Conservation (phyloP, 2,113 vertebrate species). For the Catharus fuscescens region DNA sequence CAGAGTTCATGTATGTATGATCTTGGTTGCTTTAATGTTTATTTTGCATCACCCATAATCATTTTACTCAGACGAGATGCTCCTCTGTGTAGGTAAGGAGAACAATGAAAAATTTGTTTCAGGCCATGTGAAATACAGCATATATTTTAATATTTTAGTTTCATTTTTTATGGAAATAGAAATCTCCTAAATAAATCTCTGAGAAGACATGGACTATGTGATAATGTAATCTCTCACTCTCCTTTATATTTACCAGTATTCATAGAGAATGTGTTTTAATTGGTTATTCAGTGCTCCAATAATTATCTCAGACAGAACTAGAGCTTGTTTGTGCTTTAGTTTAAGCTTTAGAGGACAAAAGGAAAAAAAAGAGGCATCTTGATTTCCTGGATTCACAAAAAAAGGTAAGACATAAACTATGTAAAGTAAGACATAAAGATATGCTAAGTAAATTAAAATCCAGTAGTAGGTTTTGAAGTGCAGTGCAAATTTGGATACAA, state of each 20-base stretch:
- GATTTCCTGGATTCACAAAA: neutral
- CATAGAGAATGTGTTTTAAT: neutral
- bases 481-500: neutral
- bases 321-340: neutral
- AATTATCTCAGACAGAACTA: neutral
- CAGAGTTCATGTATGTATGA: neutral
- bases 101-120: neutral
- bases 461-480: neutral
- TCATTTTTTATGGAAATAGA: neutral
- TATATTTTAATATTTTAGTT: neutral
- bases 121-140: neutral
- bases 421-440: neutral
- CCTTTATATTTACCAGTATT: neutral
- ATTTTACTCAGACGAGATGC: neutral
- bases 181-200: neutral
- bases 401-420: neutral
- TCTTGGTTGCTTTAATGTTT: neutral
- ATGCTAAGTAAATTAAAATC: neutral
- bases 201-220: neutral
- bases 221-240: neutral
- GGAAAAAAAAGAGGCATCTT: neutral
- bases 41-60: neutral
- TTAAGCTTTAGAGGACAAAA: neutral
- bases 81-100: neutral
- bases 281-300: neutral